A percentile compares a stretch with the other conserved stretches of the same genome.
phyloP scores from a whole-genome alignment of 30 jellyfish, hydroid and myxozoan genomes.

The Hydractinia echinata region DNA sequence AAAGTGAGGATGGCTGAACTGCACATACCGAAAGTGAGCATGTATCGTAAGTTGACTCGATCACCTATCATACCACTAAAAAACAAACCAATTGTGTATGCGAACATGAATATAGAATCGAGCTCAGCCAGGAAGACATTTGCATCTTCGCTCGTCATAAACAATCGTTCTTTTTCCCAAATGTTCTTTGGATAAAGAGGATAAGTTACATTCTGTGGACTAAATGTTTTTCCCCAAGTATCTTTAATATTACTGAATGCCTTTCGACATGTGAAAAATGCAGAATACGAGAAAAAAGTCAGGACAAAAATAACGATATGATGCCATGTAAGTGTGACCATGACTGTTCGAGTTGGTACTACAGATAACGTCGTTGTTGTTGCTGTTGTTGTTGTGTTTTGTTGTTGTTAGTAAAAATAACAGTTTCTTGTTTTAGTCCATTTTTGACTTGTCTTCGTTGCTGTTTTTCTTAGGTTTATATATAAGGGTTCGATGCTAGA shows the following conservation, averaged over 20 bases:
- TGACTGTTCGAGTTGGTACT: too few relatives aligned
- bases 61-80: slow-evolving; percentile 93
- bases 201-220: slow-evolving; percentile 49
- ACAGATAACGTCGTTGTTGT: too few relatives aligned
- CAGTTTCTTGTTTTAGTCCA: too few relatives aligned
- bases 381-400: too few relatives aligned
- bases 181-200: slow-evolving; percentile 51
- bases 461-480: too few relatives aligned
- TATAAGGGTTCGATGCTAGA: too few relatives aligned
- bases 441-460: too few relatives aligned
- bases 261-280: slow-evolving; percentile 81
- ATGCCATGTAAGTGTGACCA: slow-evolving; percentile 76
- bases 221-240: slow-evolving; percentile 57
- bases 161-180: slow-evolving; percentile 72
- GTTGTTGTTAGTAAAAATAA: too few relatives aligned
- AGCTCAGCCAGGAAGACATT: slow-evolving; percentile 70
- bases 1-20: slow-evolving; percentile 67
- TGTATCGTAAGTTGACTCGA: slow-evolving; percentile 69
- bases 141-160: slow-evolving; percentile 53
- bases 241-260: slow-evolving; percentile 91
- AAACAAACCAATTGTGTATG: slow-evolving; percentile 87
- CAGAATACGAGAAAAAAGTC: slow-evolving; percentile 85
- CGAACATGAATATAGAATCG: slow-evolving; percentile 68
- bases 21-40: slow-evolving; percentile 86
- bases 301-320: slow-evolving; percentile 63